These are phyloP conservation scores for Leptothorax acervorum DNA, from an alignment of 2,888 invertebrate genomes.

Conservation along the genomic window DNA sequence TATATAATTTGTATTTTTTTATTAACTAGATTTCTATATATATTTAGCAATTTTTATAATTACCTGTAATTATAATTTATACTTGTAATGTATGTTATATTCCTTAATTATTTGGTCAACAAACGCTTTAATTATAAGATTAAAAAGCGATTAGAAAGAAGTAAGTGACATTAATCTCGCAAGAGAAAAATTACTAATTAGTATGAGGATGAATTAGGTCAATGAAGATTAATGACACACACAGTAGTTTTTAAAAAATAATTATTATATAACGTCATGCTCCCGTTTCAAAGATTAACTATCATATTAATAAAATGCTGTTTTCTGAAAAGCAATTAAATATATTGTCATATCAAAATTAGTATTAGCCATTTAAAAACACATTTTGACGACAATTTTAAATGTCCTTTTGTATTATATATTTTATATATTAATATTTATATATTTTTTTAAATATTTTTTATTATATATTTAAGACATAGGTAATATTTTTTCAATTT, in stretches of 20 bases:
- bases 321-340: constrained; percentile 2
- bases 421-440: background rate
- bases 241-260: background rate
- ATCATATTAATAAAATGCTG: constrained; percentile 10
- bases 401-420: background rate
- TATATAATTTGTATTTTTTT: background rate
- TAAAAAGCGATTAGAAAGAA: background rate
- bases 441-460: too few relatives aligned
- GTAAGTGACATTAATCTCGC: constrained; percentile 11
- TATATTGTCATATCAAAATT: background rate
- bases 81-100: background rate
- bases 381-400: background rate
- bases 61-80: background rate
- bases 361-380: background rate
- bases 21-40: background rate
- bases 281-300: background rate
- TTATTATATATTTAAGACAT: background rate
- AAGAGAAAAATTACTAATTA: constrained; percentile 20
- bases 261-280: background rate
- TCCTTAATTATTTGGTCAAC: background rate
- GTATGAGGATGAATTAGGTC: constrained; percentile 11
- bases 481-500: background rate
- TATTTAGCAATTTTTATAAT: background rate
- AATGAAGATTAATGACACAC: constrained; percentile 45
- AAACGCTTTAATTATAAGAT: constrained; percentile 9